Evolutionary conservation across 2,888 invertebrate species (phyloP), one percentile per base, ranked within the genome.

Genomic region (Athrips mouffetella): DNA sequence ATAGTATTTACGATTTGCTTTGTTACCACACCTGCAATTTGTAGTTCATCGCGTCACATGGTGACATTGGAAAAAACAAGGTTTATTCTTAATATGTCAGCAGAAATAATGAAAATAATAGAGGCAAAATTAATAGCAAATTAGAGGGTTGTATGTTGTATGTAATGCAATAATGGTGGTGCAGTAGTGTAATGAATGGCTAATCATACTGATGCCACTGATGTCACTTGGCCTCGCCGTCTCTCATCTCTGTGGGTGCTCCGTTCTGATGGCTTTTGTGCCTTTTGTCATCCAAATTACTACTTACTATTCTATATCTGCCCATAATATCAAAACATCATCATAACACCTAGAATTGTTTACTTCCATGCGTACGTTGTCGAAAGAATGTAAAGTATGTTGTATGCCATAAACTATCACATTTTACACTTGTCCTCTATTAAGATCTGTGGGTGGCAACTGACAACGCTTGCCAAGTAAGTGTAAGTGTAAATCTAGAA

Each of bases 21-120:
- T 53, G 57, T 53, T 57, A 59, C 65, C 54, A 62, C 71, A 82
- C 81, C 79, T 85, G 76, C 85, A 86, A 88, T 87, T 87, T 83
- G 54, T 64, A n/a, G 20, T 11, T n/a, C 7, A 3, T 62, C 59
- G 58, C 70, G 72, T 79, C 77, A 84, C 59, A 55, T 63, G 58
- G 75, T 81, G 85, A 83, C 86, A 85, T 79, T 84, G 80, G 85
- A 75, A n/a, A n/a, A 77, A 81, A 77, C 68, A 65, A 35, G 67
- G 73, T 76, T 70, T 77, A 74, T 76, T 79, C 76, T 76, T 76
- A 76, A 70, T 66, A 73, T 76, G 81, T 80, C 76, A 82, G 74
- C 75, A 63, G 67, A 82, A 70, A 79, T 87, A 85, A 87, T 87
- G 82, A 80, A 79, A 81, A 87, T 87, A 87, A 87, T 87, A 62